Conservation (phyloP, 2,888 invertebrate genomes). For the Teleogryllus oceanicus region DNA sequence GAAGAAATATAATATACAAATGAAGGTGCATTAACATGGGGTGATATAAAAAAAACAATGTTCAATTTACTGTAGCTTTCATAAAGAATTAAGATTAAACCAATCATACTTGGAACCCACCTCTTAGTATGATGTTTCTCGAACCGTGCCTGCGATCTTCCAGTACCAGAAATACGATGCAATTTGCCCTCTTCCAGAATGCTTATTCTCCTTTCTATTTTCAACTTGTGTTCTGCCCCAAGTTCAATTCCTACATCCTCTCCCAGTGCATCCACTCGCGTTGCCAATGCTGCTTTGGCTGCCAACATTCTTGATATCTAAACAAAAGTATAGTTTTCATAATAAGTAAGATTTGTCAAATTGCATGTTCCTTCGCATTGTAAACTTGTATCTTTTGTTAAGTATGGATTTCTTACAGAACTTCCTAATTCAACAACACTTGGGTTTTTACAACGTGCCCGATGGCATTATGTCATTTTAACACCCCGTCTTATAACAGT, state of each 20-base stretch:
- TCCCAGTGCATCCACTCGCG: slow-evolving; percentile 92
- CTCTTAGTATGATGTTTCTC: slow-evolving; percentile 88
- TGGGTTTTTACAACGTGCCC: too few relatives aligned
- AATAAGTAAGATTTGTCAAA: too few relatives aligned
- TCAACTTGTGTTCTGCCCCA: slow-evolving; percentile 85
- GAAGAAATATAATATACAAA: slow-evolving; percentile 36
- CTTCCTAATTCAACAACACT: too few relatives aligned
- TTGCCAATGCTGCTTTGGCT: slow-evolving; percentile 90
- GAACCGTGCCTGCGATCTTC: slow-evolving; percentile 83
- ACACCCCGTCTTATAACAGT: too few relatives aligned
- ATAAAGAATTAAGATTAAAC: not conserved
- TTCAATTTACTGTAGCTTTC: not conserved
- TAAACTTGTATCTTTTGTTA: too few relatives aligned
- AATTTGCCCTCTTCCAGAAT: slow-evolving; percentile 83
- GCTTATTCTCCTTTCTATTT: slow-evolving; percentile 74
- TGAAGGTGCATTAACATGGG: not conserved
- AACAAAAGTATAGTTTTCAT: not conserved
- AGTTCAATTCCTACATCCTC: slow-evolving; percentile 80
- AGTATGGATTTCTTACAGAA: too few relatives aligned
- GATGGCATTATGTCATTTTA: too few relatives aligned
- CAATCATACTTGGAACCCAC: slow-evolving; percentile 20
- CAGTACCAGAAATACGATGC: slow-evolving; percentile 79
- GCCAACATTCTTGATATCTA: slow-evolving; percentile 90
- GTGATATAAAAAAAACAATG: not conserved
- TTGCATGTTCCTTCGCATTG: too few relatives aligned